Percentiles rank a stretch among this genome's conserved stretches.
phyloP scores from a whole-genome alignment of 2,888 invertebrate genomes.

The Torymus texanus region DNA sequence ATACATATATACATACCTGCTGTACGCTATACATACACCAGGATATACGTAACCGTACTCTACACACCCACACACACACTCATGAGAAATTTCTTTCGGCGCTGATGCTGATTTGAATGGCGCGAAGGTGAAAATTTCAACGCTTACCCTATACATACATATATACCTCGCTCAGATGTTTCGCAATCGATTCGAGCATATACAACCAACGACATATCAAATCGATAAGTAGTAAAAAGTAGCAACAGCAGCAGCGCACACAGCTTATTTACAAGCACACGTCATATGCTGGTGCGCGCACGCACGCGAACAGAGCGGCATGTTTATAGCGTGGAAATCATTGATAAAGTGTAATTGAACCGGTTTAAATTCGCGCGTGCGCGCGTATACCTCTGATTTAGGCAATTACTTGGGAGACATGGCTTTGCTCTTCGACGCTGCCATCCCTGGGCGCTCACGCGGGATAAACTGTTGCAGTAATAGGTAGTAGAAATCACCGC shows the following conservation, averaged over 20 bases:
- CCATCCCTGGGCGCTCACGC: neutral
- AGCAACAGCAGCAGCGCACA: no score
- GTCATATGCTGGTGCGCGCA: no score
- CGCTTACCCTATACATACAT: no score
- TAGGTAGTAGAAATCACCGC: neutral
- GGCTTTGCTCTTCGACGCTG: slow-evolving; percentile 8
- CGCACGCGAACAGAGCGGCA: no score
- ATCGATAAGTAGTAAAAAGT: no score
- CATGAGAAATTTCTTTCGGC: slow-evolving; percentile 26
- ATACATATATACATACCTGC: neutral
- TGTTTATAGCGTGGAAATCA: neutral
- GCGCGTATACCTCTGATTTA: neutral
- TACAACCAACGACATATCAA: no score
- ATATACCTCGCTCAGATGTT: no score
- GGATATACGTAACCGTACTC: slow-evolving; percentile 25
- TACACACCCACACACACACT: neutral
- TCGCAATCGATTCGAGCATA: no score
- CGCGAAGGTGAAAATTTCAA: neutral
- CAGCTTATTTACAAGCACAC: no score
- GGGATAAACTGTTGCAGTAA: neutral
- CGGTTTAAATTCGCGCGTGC: neutral
- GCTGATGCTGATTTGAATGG: slow-evolving; percentile 26
- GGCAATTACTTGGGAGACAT: slow-evolving; percentile 7
- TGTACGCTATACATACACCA: neutral
- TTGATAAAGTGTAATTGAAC: neutral